Evolutionary conservation across 2,888 invertebrate genomes (phyloP).

Genomic region (Didymodactylos carnosus): DNA sequence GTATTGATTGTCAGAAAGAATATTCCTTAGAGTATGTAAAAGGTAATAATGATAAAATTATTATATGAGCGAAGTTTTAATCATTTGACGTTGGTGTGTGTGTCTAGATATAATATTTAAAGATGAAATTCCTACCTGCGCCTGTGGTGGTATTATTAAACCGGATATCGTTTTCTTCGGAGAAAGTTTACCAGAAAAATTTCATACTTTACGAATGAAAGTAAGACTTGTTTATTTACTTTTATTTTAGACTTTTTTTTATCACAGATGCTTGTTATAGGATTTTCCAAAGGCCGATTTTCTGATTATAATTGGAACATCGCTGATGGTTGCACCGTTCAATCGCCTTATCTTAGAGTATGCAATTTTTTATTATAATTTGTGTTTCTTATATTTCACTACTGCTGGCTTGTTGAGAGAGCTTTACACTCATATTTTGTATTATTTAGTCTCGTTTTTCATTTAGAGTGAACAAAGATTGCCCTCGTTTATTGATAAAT

Average conservation of each 20-base stretch:
- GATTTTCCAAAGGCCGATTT: constrained; percentile 72
- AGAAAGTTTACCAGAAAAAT: constrained; percentile 62
- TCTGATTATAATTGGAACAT: constrained; percentile 81
- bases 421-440: too few species aligned
- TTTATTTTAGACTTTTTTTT: not conserved
- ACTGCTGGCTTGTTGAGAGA: too few species aligned
- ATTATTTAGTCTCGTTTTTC: too few species aligned
- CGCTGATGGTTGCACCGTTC: constrained; percentile 78
- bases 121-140: constrained; percentile 55
- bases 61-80: not conserved
- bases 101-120: constrained; percentile 53
- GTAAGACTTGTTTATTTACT: too few species aligned
- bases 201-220: too few species aligned
- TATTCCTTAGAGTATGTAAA: constrained; percentile 67
- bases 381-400: not conserved
- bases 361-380: too few species aligned
- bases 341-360: constrained; percentile 36
- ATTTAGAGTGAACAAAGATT: not conserved
- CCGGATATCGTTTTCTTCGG: constrained; percentile 92
- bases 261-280: constrained; percentile 21
- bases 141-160: constrained; percentile 59
- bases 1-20: constrained; percentile 49
- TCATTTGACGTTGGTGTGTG: too few species aligned
- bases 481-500: constrained; percentile 12
- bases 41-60: constrained; percentile 41